phyloP scores from a whole-genome alignment of 1,140 invertebrate species.

The Penaeus japonicus region DNA sequence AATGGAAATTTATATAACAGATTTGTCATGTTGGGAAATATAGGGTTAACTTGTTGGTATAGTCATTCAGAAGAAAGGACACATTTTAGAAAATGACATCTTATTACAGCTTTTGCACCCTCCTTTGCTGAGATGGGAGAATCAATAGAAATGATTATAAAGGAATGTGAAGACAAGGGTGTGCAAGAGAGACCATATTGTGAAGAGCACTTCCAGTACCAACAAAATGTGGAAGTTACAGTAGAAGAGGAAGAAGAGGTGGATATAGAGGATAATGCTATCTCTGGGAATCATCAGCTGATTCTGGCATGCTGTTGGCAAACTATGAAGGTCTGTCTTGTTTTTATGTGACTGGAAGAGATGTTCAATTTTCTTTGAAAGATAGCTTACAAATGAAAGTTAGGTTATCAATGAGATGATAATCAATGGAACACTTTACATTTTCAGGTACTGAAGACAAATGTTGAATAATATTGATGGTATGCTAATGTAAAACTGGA shows the following conservation, averaged over 20 bases:
- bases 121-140: slow-evolving; percentile 72
- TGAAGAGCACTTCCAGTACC: slow-evolving; percentile 70
- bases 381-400: too few relatives aligned
- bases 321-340: slow-evolving; percentile 74
- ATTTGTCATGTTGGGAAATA: too few relatives aligned
- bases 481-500: too few relatives aligned
- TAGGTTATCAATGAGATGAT: too few relatives aligned
- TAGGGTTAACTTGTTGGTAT: too few relatives aligned
- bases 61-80: not conserved
- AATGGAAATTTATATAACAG: too few relatives aligned
- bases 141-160: slow-evolving; percentile 66
- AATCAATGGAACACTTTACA: too few relatives aligned
- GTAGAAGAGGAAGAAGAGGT: slow-evolving; percentile 45
- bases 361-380: too few relatives aligned
- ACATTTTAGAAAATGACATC: not conserved
- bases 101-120: slow-evolving; percentile 66
- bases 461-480: too few relatives aligned
- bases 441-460: too few relatives aligned
- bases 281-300: slow-evolving; percentile 73
- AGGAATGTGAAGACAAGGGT: slow-evolving; percentile 59
- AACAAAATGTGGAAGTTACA: not conserved
- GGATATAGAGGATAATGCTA: slow-evolving; percentile 63
- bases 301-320: slow-evolving; percentile 80
- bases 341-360: too few relatives aligned
- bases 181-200: slow-evolving; percentile 66